Conservation (phyloP, 2,113 vertebrate genomes). For the Oreotrochilus melanogaster region DNA sequence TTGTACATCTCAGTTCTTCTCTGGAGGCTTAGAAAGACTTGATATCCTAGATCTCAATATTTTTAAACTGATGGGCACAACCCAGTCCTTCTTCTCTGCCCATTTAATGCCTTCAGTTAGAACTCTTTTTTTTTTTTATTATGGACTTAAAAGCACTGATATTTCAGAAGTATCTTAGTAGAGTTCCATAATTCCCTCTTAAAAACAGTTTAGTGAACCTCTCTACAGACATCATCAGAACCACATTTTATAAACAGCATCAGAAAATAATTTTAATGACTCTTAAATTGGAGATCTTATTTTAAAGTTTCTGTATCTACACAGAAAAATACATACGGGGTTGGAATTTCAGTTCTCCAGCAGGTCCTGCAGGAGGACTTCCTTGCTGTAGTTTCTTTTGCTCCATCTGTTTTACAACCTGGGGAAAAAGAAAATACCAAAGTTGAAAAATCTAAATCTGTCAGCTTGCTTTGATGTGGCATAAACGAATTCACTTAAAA, state of each 20-base stretch:
- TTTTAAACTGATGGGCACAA: neutral
- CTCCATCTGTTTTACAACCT: slow-evolving; percentile 95
- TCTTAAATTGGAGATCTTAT: neutral
- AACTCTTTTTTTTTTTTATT: neutral
- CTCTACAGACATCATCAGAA: neutral
- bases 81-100: neutral
- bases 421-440: neutral
- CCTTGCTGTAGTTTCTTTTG: slow-evolving; percentile 87
- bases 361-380: slow-evolving; percentile 79
- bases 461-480: neutral
- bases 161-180: neutral
- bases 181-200: neutral
- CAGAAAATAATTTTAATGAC: neutral
- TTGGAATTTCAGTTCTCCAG: slow-evolving; percentile 79
- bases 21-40: neutral
- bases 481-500: neutral
- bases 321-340: slow-evolving; percentile 74
- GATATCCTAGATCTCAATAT: neutral
- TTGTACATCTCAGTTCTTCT: neutral
- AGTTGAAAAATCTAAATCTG: neutral
- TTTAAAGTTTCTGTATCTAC: neutral
- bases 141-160: neutral
- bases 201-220: neutral
- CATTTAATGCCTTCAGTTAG: neutral
- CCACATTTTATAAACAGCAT: neutral